These are phyloP conservation scores for Agrochola lychnidis DNA, from an alignment of 2,888 invertebrate species.

Conservation along the genomic window DNA sequence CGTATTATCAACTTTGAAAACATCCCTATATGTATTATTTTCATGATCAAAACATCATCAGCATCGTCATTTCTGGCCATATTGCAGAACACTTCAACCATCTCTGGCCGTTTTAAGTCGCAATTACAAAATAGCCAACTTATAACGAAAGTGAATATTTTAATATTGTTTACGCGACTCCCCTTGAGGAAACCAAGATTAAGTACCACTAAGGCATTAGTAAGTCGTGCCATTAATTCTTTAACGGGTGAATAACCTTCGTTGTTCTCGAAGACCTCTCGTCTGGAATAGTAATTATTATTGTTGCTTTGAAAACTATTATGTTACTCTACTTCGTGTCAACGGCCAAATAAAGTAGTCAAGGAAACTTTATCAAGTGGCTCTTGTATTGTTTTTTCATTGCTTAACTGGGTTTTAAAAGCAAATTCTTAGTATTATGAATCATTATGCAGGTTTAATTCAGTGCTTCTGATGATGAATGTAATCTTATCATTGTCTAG, in stretches of 20 bases:
- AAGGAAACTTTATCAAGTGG: conserved; percentile 44
- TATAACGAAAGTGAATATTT: conserved; percentile 65
- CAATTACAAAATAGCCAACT: conserved; percentile 49
- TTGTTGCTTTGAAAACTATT: conserved; percentile 76
- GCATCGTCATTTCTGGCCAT: conserved; percentile 14
- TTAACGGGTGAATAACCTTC: conserved; percentile 86
- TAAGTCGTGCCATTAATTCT: conserved; percentile 84
- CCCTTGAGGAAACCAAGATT: conserved; percentile 78
- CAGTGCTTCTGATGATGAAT: conserved; percentile 10
- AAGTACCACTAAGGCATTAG: conserved; percentile 81
- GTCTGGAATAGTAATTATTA: conserved; percentile 88
- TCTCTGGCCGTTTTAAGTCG: conserved; percentile 21
- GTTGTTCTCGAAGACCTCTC: conserved; percentile 77
- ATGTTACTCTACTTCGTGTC: conserved; percentile 73
- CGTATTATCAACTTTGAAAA: conserved; percentile 38
- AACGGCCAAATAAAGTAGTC: conserved; percentile 69
- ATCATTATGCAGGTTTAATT: conserved; percentile 24
- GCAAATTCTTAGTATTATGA: conserved; percentile 22
- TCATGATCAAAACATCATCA: conserved; percentile 18
- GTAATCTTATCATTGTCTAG: conserved; percentile 7
- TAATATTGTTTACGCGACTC: conserved; percentile 75
- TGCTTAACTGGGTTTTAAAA: conserved; percentile 2
- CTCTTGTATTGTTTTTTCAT: conserved; percentile 6
- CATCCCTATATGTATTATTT: conserved; percentile 26
- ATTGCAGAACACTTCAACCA: background rate